Evolutionary conservation across 1,140 invertebrate genomes (phyloP), one percentile per base, ranked within the genome.

Genomic region (Conus betulinus): DNA sequence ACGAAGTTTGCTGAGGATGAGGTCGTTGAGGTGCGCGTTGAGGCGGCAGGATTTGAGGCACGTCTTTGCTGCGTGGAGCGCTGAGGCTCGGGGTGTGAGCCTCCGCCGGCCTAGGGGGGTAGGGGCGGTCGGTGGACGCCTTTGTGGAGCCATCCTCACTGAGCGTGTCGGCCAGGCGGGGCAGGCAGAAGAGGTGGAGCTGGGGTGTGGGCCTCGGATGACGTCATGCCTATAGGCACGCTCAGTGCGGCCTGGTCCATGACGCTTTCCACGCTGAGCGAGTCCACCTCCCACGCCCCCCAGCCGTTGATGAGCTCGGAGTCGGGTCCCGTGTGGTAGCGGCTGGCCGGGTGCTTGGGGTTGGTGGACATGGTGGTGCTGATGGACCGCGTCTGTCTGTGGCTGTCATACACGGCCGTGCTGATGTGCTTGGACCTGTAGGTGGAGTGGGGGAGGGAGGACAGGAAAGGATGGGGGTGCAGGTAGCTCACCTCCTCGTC

Each of bases 141-240:
- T 53, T 81, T 27, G 55, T 27, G 23, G 20, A n/a, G n/a, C 82
- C 27, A 23, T 84, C 82, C 55, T 84, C 82, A 25, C 82, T 63
- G 53, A 52, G 23, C 8, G 82, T 67, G 82, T 84, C 82, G 4
- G 53, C 82, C 57, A 84, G 57, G 4, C 57, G 53, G n/a, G 82
- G 82, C 82, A 84, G 82, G n/a, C n/a, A n/a, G 10, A 84, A 84
- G 23, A 84, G 82, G 27, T 84, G 82, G 20, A 84, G 82, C 57
- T 84, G 55, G 5, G n/a, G 82, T 84, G 82, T 84, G 82, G 15
- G 57, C 7, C n/a, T 84, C 82, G 17, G 39, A 6, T 15, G 15
- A 8, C 57, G 57, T 60, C 57, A 60, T 60, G 8, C 57, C 15
- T 0, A 15, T 4, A 11, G 57, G 57, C 39, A 39, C 39, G 39